phyloP scores from a whole-genome alignment of 2,888 invertebrate genomes.

The Troides oblongomaculatus region DNA sequence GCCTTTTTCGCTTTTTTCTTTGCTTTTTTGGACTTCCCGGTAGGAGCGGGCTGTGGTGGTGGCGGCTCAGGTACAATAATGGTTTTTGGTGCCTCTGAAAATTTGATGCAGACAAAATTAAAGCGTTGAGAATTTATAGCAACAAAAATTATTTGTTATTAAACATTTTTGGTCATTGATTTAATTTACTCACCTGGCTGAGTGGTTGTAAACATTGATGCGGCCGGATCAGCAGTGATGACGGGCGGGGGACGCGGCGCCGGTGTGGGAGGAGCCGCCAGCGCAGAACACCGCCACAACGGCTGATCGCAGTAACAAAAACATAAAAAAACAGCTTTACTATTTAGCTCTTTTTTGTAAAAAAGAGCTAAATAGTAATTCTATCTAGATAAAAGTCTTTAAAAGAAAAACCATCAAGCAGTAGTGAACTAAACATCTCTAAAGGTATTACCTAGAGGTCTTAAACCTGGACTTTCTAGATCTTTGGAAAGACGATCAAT shows the following conservation, averaged over 20 bases:
- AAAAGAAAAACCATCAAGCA: no score
- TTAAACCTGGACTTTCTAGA: no score
- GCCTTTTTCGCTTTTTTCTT: constrained; percentile 71
- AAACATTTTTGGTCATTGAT: not conserved
- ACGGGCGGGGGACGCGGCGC: constrained; percentile 64
- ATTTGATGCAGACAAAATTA: not conserved
- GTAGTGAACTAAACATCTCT: no score
- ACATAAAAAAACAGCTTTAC: not conserved
- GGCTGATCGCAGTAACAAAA: constrained; percentile 48
- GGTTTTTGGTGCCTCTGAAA: constrained; percentile 62
- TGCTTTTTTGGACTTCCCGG: constrained; percentile 72
- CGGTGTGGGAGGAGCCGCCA: constrained; percentile 65
- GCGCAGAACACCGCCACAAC: constrained; percentile 59
- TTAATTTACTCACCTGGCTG: constrained; percentile 42
- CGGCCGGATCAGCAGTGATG: constrained; percentile 67
- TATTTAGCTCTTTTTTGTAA: no score
- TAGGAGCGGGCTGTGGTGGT: constrained; percentile 37
- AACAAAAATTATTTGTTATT: no score
- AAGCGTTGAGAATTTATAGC: not conserved
- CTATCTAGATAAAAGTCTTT: no score
- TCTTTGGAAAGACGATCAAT: no score
- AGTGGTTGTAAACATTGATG: constrained; percentile 54
- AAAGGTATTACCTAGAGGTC: no score
- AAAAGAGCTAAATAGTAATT: no score
- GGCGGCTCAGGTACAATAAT: constrained; percentile 54